Percentiles rank a stretch among this genome's conserved stretches.
phyloP scores from a whole-genome alignment of 2,113 vertebrate species.

The Cyprinus carpio region DNA sequence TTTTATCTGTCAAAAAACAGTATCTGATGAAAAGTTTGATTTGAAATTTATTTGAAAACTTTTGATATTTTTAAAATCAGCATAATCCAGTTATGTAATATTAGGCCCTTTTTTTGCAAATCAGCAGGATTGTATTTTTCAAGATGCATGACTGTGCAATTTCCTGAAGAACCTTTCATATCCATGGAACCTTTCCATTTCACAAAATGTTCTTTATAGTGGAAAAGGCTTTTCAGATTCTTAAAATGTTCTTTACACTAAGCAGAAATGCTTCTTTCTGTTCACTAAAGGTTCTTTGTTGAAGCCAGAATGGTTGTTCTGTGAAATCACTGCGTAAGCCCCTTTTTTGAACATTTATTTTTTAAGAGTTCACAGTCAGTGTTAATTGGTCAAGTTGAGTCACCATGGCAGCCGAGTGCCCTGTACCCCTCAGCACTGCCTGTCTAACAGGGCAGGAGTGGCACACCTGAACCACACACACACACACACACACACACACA shows the following conservation, averaged over 20 bases:
- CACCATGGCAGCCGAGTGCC: constrained; percentile 21
- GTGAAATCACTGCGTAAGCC: not conserved
- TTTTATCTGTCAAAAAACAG: too few species aligned
- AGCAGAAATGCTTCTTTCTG: not conserved
- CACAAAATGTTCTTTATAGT: not conserved
- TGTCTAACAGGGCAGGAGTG: constrained; percentile 38
- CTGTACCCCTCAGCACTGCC: constrained; percentile 29
- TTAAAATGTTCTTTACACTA: not conserved
- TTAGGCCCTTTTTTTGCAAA: not conserved
- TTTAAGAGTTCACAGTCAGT: not conserved
- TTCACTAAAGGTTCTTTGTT: not conserved
- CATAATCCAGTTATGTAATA: too few species aligned
- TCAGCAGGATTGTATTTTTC: not conserved
- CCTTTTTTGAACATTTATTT: not conserved
- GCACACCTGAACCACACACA: constrained; percentile 43
- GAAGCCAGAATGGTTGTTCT: not conserved
- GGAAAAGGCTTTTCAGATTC: not conserved
- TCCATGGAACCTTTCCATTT: not conserved
- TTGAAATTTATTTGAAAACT: too few species aligned
- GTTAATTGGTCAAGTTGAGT: constrained; percentile 32
- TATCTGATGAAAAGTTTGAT: too few species aligned
- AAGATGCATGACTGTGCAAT: not conserved
- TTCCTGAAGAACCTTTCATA: too few species aligned
- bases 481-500: constrained; percentile 53
- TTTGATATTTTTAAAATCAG: too few species aligned